phyloP scores from a whole-genome alignment of 2,113 vertebrate species.

The Leptocoma aspasia region DNA sequence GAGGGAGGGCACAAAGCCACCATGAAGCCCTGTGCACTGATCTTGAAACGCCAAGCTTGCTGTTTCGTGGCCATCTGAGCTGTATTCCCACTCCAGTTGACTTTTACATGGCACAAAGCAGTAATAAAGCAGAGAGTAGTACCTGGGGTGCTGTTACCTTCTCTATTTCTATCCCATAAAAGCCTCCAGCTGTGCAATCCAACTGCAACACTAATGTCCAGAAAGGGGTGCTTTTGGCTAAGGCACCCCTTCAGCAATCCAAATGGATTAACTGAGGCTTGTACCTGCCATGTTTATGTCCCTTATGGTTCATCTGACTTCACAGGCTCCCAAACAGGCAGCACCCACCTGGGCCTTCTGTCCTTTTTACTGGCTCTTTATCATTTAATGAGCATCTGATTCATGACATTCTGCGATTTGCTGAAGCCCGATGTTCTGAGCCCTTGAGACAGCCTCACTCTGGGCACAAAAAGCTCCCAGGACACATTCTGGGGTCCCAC shows the following conservation, averaged over 20 bases:
- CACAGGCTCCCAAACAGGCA: background rate
- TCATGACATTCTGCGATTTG: accelerated
- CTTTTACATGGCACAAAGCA: background rate
- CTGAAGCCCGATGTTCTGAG: background rate
- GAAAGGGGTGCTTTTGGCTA: background rate
- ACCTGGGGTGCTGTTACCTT: background rate
- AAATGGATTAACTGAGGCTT: background rate
- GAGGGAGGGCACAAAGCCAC: background rate
- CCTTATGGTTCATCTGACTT: accelerated
- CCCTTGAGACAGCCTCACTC: background rate
- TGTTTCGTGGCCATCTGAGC: background rate
- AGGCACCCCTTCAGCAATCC: background rate
- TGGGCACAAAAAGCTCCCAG: background rate
- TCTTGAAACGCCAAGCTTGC: accelerated
- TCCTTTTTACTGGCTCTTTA: background rate
- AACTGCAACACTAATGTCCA: accelerated
- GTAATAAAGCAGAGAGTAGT: background rate
- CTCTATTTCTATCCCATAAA: background rate
- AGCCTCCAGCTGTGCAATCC: background rate
- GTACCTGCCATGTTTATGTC: background rate
- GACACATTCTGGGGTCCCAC: accelerated
- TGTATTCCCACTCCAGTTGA: background rate
- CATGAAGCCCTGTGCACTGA: accelerated
- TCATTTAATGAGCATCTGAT: background rate
- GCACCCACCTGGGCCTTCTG: background rate